Percentiles rank a stretch among this genome's conserved stretches.
Evolutionary conservation across 2,888 invertebrate genomes (phyloP).

Genomic region (Erynnis tages): DNA sequence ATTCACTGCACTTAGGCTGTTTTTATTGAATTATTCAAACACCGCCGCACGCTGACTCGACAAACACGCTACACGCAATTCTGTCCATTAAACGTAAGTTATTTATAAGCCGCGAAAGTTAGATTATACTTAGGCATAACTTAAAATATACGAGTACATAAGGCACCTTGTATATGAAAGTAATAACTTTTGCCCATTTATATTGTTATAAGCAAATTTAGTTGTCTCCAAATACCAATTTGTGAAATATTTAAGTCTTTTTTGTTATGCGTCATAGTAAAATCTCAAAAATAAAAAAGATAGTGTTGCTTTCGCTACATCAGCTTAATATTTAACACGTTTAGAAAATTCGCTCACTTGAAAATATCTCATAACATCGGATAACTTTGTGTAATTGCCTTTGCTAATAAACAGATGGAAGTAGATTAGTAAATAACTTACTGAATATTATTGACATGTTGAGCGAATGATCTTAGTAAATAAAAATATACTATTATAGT

Average conservation of each 20-base stretch:
- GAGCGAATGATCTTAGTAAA: constrained; percentile 38
- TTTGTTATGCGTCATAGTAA: background rate
- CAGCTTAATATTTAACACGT: background rate
- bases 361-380: constrained; percentile 17
- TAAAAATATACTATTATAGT: constrained; percentile 37
- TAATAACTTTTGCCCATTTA: constrained; percentile 64
- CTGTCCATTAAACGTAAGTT: constrained; percentile 76
- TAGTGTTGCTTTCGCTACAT: constrained; percentile 14
- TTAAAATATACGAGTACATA: too few relatives aligned
- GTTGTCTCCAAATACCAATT: constrained; percentile 1
- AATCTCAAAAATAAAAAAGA: constrained; percentile 16
- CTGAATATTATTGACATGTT: constrained; percentile 39
- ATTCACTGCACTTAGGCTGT: constrained; percentile 15
- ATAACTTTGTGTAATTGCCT: constrained; percentile 36
- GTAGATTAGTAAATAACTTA: constrained; percentile 35
- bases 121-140: constrained; percentile 41
- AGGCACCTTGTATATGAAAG: constrained; percentile 65
- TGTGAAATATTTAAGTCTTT: background rate
- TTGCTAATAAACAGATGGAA: constrained; percentile 30
- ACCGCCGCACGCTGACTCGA: constrained; percentile 52
- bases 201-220: constrained; percentile 46
- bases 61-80: constrained; percentile 76
- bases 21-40: constrained; percentile 11
- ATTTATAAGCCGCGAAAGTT: constrained; percentile 57
- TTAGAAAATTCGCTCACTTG: constrained; percentile 3